Evolutionary conservation across 1,140 invertebrate genomes (phyloP).

Genomic region (Meteorus sp.): DNA sequence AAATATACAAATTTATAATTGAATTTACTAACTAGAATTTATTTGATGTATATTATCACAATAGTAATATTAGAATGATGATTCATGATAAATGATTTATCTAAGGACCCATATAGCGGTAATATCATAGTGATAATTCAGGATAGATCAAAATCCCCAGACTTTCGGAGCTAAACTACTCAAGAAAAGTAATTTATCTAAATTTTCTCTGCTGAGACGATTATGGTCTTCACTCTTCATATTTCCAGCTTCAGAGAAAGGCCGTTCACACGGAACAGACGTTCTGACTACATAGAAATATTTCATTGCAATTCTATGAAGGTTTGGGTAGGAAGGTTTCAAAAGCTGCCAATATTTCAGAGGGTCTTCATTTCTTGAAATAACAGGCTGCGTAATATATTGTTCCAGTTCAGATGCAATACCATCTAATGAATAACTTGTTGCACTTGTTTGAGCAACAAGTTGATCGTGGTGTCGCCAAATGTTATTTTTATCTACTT

Average conservation of each 20-base stretch:
- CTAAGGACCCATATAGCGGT: no score
- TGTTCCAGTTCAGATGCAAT: slow-evolving; percentile 22
- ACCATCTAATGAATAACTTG: no score
- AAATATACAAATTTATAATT: no score
- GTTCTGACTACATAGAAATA: slow-evolving; percentile 44
- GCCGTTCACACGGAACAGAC: slow-evolving; percentile 47
- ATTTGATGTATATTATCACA: no score
- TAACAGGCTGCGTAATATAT: no score
- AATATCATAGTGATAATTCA: no score
- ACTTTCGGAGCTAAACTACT: slow-evolving; percentile 12
- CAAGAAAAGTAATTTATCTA: slow-evolving; percentile 25
- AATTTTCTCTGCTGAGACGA: slow-evolving; percentile 12
- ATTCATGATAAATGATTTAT: no score
- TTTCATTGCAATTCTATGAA: slow-evolving; percentile 41
- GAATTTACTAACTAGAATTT: no score
- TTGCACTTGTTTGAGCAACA: no score
- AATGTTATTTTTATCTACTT: neutral
- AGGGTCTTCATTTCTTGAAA: slow-evolving; percentile 45
- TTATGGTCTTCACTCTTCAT: slow-evolving; percentile 22
- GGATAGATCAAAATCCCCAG: no score
- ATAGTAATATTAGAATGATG: no score
- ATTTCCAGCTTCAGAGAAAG: slow-evolving; percentile 46
- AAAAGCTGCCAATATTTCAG: slow-evolving; percentile 45
- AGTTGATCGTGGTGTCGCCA: no score
- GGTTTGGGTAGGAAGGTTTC: slow-evolving; percentile 41